Base-by-base conservation (phyloP, 2,113 vertebrate genomes). In the Sylvia atricapilla region DNA sequence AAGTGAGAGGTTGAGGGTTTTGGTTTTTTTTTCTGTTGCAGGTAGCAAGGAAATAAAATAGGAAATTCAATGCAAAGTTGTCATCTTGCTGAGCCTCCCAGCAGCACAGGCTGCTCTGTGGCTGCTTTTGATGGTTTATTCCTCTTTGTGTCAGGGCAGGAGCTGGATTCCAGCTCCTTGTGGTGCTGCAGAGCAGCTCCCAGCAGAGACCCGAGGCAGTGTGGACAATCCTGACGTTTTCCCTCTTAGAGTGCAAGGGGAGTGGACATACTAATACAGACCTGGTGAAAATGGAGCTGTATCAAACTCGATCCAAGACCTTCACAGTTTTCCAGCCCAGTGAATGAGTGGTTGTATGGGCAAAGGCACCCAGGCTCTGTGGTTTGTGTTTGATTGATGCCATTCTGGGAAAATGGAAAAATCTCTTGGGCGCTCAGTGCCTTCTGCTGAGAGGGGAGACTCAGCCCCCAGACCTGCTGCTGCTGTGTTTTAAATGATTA, bases 11-110 rank as follows among this genome's bases (percentile, higher is more conserved):
- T 13, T 70, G 75, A 87, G n/a, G n/a, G n/a, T n/a, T n/a, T n/a
- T n/a, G n/a, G 46, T 56, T 85, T 95, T 95, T 85, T 83, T 78
- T 83, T 78, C 75, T 88, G 75, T 91, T 80, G 85, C 85, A 96
- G 59, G 85, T 84, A 90, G 58, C 21, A 33, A 41, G 93, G 94
- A 95, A 94, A 88, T 90, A 88, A 94, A 93, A 74, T 92, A 77
- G 90, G 92, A 95, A 93, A 83, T 80, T 79, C 30, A 59, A 11
- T 2, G 12, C 49, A n/a, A 87, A 62, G 23, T 41, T 68, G 10
- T 25, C 35, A 18, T 28, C 37, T 52, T 30, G 33, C 70, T 35
- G 77, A 87, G 69, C 50, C 33, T 49, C 25, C 19, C 30, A 47
- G 62, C 85, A 87, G 11, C 24, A 19, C 21, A 11, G 62, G 27